Conservation (phyloP, 1,140 invertebrate genomes). For the Temnothorax curvispinosus region DNA sequence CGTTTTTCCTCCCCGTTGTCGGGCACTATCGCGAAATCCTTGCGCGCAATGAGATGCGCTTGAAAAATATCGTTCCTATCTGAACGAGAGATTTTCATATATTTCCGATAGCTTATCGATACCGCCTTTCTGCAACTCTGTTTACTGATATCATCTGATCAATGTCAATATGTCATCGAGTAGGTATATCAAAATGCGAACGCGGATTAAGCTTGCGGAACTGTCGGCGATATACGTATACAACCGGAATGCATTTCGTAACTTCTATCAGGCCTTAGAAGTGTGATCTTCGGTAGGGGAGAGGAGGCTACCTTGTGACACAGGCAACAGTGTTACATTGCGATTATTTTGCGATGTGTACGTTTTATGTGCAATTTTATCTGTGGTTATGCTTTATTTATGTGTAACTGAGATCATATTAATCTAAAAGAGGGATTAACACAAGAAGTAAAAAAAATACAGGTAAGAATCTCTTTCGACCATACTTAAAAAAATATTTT, state of each 20-base stretch:
- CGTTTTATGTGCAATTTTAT: too few species aligned
- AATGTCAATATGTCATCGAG: not conserved
- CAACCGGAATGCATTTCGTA: constrained; percentile 5
- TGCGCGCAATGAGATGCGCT: not conserved
- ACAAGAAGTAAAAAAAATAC: too few species aligned
- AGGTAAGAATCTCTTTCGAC: too few species aligned
- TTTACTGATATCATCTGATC: not conserved
- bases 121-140: not conserved
- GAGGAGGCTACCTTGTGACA: too few species aligned
- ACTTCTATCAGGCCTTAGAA: not conserved
- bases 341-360: too few species aligned
- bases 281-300: constrained; percentile 15
- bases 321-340: too few species aligned
- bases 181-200: not conserved
- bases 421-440: too few species aligned
- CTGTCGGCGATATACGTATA: not conserved
- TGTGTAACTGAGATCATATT: too few species aligned
- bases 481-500: too few species aligned
- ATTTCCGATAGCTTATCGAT: constrained; percentile 5
- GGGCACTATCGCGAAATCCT: constrained; percentile 1
- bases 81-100: constrained; percentile 7
- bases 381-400: too few species aligned
- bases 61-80: not conserved
- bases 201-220: constrained; percentile 18
- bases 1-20: not conserved